Conservation (phyloP, 1,140 invertebrate species). For the Goniozus legneri region DNA sequence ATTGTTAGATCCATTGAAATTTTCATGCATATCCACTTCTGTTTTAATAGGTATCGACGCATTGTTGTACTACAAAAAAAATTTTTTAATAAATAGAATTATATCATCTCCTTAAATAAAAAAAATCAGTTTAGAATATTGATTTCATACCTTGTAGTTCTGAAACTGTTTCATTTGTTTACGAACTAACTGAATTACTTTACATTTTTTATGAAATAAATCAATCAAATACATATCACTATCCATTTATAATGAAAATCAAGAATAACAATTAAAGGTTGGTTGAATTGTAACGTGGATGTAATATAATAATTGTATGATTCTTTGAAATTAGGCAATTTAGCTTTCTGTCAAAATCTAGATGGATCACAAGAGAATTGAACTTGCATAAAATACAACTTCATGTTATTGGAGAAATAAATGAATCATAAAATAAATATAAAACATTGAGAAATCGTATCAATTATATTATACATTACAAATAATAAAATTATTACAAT, state of each 20-base stretch:
- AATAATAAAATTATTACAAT: background rate
- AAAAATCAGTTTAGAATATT: background rate
- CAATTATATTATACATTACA: background rate
- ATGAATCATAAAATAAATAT: background rate
- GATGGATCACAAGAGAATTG: too few species aligned
- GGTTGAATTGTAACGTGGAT: background rate
- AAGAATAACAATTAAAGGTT: background rate
- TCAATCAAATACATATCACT: background rate
- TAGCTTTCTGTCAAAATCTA: too few species aligned
- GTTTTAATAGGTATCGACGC: too few species aligned
- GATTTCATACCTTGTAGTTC: conserved; percentile 23
- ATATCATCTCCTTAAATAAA: too few species aligned
- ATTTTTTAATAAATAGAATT: too few species aligned
- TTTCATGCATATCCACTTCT: too few species aligned
- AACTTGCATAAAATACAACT: too few species aligned
- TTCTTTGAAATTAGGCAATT: background rate
- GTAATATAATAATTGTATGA: background rate
- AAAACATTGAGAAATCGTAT: background rate
- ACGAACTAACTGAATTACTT: conserved; percentile 31
- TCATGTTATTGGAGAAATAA: background rate
- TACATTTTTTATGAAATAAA: conserved; percentile 28
- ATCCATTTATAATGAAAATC: background rate
- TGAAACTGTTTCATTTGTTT: conserved; percentile 33
- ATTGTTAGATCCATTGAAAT: too few species aligned
- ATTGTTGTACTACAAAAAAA: too few species aligned